A percentile compares a stretch with the other conserved stretches of the same genome.
Evolutionary conservation across 2,888 invertebrate species (phyloP).

Genomic region (Tanypteryx hageni): DNA sequence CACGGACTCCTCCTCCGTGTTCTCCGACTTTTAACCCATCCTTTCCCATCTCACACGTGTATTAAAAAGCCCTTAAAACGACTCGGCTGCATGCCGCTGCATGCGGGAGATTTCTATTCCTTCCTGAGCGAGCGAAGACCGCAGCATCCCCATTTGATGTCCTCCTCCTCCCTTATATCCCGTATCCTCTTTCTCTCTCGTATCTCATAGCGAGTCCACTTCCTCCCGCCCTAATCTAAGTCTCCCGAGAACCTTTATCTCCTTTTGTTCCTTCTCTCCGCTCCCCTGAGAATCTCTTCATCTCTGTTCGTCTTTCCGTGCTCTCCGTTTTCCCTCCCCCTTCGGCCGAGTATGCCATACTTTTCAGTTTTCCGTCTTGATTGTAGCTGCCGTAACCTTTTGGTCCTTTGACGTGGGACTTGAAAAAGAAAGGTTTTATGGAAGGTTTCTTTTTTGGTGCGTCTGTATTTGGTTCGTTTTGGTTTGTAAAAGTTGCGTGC

Average conservation of each 20-base stretch:
- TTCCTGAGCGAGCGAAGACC: not conserved
- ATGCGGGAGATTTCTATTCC: not conserved
- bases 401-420: not conserved
- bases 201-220: too few relatives aligned
- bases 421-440: not conserved
- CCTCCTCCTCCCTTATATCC: not conserved
- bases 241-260: too few relatives aligned
- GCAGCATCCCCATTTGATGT: constrained; percentile 1
- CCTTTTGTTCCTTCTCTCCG: too few relatives aligned
- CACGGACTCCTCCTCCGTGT: not conserved
- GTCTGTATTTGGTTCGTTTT: not conserved
- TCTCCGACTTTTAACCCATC: not conserved
- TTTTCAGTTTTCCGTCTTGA: not conserved
- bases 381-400: constrained; percentile 1
- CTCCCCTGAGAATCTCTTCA: not conserved
- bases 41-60: not conserved
- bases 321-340: not conserved
- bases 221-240: too few relatives aligned
- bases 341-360: not conserved
- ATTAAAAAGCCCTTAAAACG: not conserved
- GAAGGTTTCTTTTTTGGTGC: not conserved
- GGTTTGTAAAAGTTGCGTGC: not conserved
- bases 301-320: not conserved
- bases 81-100: not conserved
- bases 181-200: not conserved